Evolutionary conservation across 2,888 invertebrate genomes (phyloP), one percentile per base, ranked within the genome.

Genomic region (Zeuzera pyrina): DNA sequence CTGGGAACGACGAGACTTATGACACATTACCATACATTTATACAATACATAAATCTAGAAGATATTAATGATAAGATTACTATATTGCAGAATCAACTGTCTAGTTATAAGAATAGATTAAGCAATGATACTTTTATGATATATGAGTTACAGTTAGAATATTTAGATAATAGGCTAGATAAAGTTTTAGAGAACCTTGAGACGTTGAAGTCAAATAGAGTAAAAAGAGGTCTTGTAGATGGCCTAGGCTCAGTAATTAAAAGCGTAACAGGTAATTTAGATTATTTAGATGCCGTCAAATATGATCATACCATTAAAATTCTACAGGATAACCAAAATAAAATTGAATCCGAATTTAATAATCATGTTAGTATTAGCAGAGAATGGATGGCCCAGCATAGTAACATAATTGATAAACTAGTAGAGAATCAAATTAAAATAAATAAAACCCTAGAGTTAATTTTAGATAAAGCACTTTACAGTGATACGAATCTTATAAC

Each of bases 1-100:
- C 15, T 49, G 2, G 49, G 49, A 25, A 40, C 42, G 12, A 29
- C 27, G 29, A 15, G 25, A 30, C 34, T 37, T 37, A 37, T 35
- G 11, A 31, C 32, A 24, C 23, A 24, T 12, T 31, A 31, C 25
- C 31, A 24, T 21, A 21, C 24, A 11, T 31, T 31, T 16, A 10
- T 31, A 10, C 31, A 31, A 26, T 12, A 7, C n/a, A 12, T 26
- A 6, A 26, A 26, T n/a, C 10, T 26, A 4, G 26, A 5, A 7
- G 26, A 26, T n/a, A 26, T 26, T n/a, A n/a, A n/a, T n/a, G n/a
- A 24, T 6, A 34, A 33, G 8, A 30, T 41, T 12, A 15, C 29
- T 3, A 6, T 22, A 10, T 7, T 41, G 12, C 24, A 24, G 12
- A 31, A 3, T 8, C 38, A 38, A 10, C 22, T 38, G 16, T 22